Conservation (phyloP, 2,797 vertebrate genomes). For the Pangasius krempfi region DNA sequence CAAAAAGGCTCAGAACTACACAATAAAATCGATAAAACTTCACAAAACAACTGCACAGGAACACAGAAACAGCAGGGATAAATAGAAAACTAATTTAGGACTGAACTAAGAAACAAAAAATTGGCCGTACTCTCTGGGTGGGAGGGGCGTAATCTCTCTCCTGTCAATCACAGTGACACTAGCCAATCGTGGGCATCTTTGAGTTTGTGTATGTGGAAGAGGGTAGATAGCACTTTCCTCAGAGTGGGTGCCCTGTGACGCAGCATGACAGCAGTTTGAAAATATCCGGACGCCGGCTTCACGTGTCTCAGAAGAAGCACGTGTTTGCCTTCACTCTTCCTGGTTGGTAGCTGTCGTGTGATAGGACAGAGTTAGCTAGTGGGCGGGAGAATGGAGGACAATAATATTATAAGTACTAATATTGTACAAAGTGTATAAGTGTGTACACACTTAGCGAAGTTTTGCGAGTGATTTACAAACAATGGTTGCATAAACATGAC, state of each 20-base stretch:
- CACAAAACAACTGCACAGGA: not conserved
- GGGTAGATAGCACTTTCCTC: not conserved
- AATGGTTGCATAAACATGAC: too few species aligned
- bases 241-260: not conserved
- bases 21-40: not conserved
- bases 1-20: not conserved
- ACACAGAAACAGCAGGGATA: not conserved
- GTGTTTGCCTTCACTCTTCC: not conserved
- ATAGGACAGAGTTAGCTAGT: not conserved
- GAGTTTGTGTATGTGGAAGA: not conserved
- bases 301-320: not conserved
- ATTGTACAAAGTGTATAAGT: not conserved
- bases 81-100: not conserved
- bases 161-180: conserved; percentile 5
- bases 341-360: not conserved
- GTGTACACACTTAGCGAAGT: not conserved
- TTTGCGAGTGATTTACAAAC: not conserved
- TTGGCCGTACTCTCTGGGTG: not conserved
- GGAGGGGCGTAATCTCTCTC: not conserved
- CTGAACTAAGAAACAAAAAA: not conserved
- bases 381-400: not conserved
- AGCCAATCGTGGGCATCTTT: not conserved
- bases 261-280: not conserved
- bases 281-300: too few species aligned
- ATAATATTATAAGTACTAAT: not conserved